Conservation (phyloP, 2,888 invertebrate genomes). For the Synergus gifuensis region DNA sequence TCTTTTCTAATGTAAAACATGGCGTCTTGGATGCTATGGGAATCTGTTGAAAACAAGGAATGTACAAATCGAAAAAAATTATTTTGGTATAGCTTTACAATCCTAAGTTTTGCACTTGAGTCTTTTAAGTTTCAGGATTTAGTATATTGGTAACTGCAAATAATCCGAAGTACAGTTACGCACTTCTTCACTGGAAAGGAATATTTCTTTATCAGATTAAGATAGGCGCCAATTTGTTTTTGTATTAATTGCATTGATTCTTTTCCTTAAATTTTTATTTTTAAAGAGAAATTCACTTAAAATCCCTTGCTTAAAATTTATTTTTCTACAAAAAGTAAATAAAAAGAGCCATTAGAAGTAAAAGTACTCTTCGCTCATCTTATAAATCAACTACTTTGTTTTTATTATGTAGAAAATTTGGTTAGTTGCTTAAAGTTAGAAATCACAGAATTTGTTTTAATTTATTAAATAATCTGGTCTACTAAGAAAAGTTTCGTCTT, state of each 20-base stretch:
- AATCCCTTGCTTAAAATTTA: neutral
- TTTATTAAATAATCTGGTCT: neutral
- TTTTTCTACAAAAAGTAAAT: constrained; percentile 9
- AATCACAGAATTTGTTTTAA: neutral
- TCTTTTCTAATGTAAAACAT: constrained; percentile 4
- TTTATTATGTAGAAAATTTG: neutral
- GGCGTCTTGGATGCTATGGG: constrained; percentile 17
- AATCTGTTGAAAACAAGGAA: neutral
- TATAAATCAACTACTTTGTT: neutral
- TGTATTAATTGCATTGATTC: neutral
- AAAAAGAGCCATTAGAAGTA: neutral
- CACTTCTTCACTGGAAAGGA: neutral
- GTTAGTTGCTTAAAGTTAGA: neutral
- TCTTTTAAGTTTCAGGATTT: neutral
- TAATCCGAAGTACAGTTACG: neutral
- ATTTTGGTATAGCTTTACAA: neutral
- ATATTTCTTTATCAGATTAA: neutral
- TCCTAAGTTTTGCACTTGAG: neutral
- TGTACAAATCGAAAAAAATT: neutral
- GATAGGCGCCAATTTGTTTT: neutral
- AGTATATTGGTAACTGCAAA: neutral
- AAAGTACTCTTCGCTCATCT: neutral
- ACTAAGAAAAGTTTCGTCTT: neutral
- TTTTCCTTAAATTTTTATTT: neutral
- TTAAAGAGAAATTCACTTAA: neutral